Evolutionary conservation across 2,888 invertebrate genomes (phyloP).

Genomic region (Tetramorium bicarinatum): DNA sequence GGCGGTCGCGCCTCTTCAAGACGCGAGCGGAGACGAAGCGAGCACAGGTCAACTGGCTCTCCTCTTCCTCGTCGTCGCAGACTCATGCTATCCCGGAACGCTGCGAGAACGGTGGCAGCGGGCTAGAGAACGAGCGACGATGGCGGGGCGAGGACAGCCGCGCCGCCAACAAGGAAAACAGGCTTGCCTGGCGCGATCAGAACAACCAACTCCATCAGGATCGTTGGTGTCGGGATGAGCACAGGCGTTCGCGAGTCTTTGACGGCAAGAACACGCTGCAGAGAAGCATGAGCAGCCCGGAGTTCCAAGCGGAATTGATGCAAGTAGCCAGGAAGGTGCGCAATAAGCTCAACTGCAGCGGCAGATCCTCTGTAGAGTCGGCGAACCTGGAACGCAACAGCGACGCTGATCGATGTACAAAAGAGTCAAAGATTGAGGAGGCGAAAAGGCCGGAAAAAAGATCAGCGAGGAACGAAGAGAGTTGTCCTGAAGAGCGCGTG

Average conservation of each 20-base stretch:
- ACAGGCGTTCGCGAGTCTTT: constrained; percentile 72
- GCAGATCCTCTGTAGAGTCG: constrained; percentile 35
- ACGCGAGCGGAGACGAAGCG: constrained; percentile 92
- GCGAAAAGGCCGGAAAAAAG: constrained; percentile 47
- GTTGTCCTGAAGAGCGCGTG: constrained; percentile 68
- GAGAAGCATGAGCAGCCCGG: constrained; percentile 86
- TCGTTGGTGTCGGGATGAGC: constrained; percentile 59
- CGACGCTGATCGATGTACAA: constrained; percentile 12
- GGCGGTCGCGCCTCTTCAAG: constrained; percentile 91
- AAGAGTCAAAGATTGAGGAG: constrained; percentile 53
- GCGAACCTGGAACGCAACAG: constrained; percentile 57
- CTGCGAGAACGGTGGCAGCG: constrained; percentile 65
- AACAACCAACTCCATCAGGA: constrained; percentile 41
- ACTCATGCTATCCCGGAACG: constrained; percentile 53
- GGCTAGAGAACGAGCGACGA: constrained; percentile 64
- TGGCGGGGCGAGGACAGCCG: constrained; percentile 28
- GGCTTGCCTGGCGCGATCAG: constrained; percentile 25
- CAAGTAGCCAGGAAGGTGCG: constrained; percentile 80
- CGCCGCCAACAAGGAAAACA: constrained; percentile 7
- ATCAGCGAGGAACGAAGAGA: constrained; percentile 42
- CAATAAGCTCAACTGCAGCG: constrained; percentile 77
- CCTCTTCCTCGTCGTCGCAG: constrained; percentile 58
- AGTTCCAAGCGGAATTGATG: constrained; percentile 88
- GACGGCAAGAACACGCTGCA: constrained; percentile 85
- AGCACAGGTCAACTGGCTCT: constrained; percentile 78